phyloP scores from a whole-genome alignment of 1,140 invertebrate genomes.

The Hylaeus volcanicus region DNA sequence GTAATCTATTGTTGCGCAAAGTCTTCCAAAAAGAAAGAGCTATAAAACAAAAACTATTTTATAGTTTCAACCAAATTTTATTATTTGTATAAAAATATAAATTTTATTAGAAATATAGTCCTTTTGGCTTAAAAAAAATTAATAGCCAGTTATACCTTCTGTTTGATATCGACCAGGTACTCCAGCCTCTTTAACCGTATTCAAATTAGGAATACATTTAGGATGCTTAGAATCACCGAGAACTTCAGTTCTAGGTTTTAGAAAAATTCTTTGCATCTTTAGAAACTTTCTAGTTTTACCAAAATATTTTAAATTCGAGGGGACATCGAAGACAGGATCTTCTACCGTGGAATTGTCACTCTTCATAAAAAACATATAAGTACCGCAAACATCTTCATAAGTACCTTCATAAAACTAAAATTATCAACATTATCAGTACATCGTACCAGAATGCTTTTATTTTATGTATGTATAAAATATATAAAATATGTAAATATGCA shows the following conservation, averaged over 20 bases:
- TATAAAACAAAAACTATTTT: constrained; percentile 49
- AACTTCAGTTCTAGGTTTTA: constrained; percentile 71
- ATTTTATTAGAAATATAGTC: background rate
- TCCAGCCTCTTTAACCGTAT: constrained; percentile 69
- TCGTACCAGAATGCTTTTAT: background rate
- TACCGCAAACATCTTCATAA: constrained; percentile 81
- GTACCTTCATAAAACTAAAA: constrained; percentile 78
- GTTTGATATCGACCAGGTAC: constrained; percentile 71
- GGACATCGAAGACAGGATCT: constrained; percentile 79
- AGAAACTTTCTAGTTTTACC: constrained; percentile 80
- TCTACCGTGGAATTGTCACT: constrained; percentile 71
- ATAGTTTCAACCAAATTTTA: constrained; percentile 6
- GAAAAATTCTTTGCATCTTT: constrained; percentile 80
- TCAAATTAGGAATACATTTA: constrained; percentile 67
- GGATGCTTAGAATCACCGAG: constrained; percentile 68
- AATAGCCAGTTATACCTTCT: constrained; percentile 58
- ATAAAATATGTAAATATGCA: background rate
- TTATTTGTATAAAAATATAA: constrained; percentile 16
- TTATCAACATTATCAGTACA: constrained; percentile 26
- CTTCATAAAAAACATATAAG: constrained; percentile 81
- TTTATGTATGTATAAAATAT: background rate
- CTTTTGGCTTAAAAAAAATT: background rate
- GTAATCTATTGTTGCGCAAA: constrained; percentile 61
- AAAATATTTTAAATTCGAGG: constrained; percentile 76
- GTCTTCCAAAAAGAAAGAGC: constrained; percentile 70